These are phyloP conservation scores for Falco berigora DNA, from an alignment of 2,797 vertebrate species.

Conservation along the genomic window DNA sequence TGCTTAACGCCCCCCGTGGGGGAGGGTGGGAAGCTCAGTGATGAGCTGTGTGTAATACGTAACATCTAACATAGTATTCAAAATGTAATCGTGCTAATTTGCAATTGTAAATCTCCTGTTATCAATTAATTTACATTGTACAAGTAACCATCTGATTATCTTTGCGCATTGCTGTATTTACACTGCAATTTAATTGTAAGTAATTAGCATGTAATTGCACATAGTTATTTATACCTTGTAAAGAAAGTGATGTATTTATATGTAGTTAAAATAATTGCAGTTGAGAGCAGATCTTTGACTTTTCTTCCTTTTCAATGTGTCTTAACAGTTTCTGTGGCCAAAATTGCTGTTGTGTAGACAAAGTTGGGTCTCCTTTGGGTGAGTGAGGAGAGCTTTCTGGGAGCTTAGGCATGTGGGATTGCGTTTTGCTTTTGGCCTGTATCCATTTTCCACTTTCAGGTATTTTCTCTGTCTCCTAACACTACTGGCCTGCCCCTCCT, in stretches of 20 bases:
- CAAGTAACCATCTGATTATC: constrained; percentile 68
- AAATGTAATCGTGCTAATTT: constrained; percentile 37
- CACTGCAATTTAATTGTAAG: constrained; percentile 51
- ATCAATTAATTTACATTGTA: constrained; percentile 72
- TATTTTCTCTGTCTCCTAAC: not conserved
- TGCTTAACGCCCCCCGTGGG: not conserved
- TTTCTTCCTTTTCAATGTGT: not conserved
- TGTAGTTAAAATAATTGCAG: constrained; percentile 54
- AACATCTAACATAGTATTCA: not conserved
- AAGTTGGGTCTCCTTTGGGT: not conserved
- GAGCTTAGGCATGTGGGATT: not conserved
- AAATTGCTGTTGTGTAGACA: not conserved
- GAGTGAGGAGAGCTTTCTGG: not conserved
- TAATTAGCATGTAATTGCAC: constrained; percentile 69
- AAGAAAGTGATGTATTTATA: constrained; percentile 9
- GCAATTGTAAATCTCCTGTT: constrained; percentile 59
- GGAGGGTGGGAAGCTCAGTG: not conserved
- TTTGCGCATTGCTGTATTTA: constrained; percentile 36
- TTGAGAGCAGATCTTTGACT: not conserved
- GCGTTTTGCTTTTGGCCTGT: not conserved
- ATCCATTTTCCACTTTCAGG: not conserved
- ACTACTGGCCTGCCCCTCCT: not conserved
- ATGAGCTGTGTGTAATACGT: not conserved
- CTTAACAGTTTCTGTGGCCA: not conserved
- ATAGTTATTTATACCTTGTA: constrained; percentile 61